Percentiles rank a stretch among this genome's conserved stretches.
Evolutionary conservation across 2,888 invertebrate species (phyloP).

Genomic region (Napeogenes sylphis): DNA sequence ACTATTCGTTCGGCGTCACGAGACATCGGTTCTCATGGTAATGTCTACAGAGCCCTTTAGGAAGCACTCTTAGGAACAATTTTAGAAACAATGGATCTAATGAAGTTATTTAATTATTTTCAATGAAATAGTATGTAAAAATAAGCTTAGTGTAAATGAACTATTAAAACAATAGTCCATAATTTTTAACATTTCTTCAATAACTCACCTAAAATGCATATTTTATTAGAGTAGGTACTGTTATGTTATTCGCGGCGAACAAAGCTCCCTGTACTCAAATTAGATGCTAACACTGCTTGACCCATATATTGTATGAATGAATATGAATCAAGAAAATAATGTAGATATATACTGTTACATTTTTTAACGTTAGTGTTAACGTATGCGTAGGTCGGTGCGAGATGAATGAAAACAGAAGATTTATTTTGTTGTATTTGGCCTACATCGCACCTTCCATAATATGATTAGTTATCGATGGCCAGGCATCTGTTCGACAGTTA

Average conservation of each 20-base stretch:
- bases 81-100: too few species aligned
- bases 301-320: slow-evolving; percentile 22
- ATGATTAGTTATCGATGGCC: too few species aligned
- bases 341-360: background rate
- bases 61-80: too few species aligned
- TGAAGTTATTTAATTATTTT: too few species aligned
- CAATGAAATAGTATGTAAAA: too few species aligned
- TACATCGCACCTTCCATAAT: too few species aligned
- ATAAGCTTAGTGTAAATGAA: too few species aligned
- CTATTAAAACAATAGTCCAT: background rate
- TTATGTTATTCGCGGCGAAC: slow-evolving; percentile 8
- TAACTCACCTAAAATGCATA: background rate
- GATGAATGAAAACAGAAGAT: background rate
- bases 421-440: too few species aligned
- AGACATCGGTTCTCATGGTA: too few species aligned
- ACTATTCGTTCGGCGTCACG: too few species aligned
- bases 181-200: background rate
- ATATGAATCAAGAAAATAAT: slow-evolving; percentile 2
- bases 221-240: slow-evolving; percentile 16
- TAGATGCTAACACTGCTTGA: slow-evolving; percentile 24
- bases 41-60: too few species aligned
- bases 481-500: too few species aligned
- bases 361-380: background rate
- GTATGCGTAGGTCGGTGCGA: background rate
- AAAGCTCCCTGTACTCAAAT: slow-evolving; percentile 25